phyloP scores from a whole-genome alignment of 2,797 vertebrate genomes.

The Sus cebifrons region DNA sequence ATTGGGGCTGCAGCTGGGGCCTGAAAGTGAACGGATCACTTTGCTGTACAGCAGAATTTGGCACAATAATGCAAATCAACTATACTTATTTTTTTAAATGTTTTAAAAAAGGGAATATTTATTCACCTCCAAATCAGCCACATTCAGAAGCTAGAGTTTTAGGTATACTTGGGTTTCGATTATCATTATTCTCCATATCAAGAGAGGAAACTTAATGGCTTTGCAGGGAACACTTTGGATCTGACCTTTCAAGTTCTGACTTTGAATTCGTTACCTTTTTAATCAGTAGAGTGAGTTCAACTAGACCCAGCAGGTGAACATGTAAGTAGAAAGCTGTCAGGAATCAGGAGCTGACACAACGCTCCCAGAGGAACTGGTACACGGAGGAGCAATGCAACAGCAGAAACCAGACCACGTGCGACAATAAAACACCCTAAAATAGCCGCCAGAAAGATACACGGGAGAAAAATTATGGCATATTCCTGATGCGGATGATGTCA shows the following conservation, averaged over 20 bases:
- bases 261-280: background rate
- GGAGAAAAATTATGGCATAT: too few species aligned
- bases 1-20: too few species aligned
- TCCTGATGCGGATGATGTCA: accelerated
- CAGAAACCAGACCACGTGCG: background rate
- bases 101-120: background rate
- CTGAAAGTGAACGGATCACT: too few species aligned
- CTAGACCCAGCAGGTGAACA: background rate
- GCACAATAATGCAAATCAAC: too few species aligned
- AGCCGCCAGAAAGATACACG: accelerated
- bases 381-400: background rate
- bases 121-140: background rate
- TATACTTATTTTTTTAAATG: too few species aligned
- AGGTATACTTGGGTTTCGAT: background rate
- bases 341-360: background rate
- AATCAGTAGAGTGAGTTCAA: background rate
- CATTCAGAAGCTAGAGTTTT: background rate
- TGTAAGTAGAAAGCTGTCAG: background rate
- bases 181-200: background rate
- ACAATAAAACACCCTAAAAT: background rate
- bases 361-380: too few species aligned
- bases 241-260: background rate
- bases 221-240: background rate
- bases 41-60: too few species aligned
- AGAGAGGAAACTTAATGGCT: background rate